Base-by-base conservation (phyloP, 2,113 vertebrate genomes). In the Ciconia stormi region DNA sequence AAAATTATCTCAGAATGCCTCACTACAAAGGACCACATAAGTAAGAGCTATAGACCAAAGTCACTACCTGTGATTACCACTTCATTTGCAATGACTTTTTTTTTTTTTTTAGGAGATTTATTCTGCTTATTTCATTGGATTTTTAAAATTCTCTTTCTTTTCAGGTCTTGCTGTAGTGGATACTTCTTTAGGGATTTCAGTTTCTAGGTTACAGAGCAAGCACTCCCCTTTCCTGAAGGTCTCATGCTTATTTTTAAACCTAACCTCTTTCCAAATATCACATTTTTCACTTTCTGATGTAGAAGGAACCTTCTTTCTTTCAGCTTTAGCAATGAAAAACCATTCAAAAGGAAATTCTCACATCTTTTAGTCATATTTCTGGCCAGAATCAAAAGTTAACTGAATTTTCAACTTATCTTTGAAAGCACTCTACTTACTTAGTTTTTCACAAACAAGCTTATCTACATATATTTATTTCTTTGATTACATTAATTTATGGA, bases 191-290 rank as follows among this genome's bases (percentile, higher is more conserved):
- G 91, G 87, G 91, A 94, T 95, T 97, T 96, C 77, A 91, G 94
- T 97, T 97, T 97, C 96, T 97, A 97, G 96, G 97, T 95, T 97
- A 96, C 94, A 85, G 93, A 94, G 81, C 55, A 93, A 92, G 87
- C 69, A 47, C 90, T 95, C 77, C 30, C 42, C 56, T 84, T 92
- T 92, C 72, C 65, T 95, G 94, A 87, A 95, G 96, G 93, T 95
- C 93, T 97, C 40, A 7, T 38, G 58, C 82, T 94, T 97, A 95
- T 97, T 97, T 97, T 97, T 96, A 97, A 95, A 87, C 36, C 42
- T 95, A 96, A 93, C 94, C 70, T 95, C 96, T 91, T 90, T 95
- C 87, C 78, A 93, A 94, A 93, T 62, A 90, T 13, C 70, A 82
- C 66, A 77, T 97, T 94, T 94, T 95, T 93, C 89, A 87, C 81